phyloP scores from a whole-genome alignment of 2,113 vertebrate species.

The Stigmatopora argus region DNA sequence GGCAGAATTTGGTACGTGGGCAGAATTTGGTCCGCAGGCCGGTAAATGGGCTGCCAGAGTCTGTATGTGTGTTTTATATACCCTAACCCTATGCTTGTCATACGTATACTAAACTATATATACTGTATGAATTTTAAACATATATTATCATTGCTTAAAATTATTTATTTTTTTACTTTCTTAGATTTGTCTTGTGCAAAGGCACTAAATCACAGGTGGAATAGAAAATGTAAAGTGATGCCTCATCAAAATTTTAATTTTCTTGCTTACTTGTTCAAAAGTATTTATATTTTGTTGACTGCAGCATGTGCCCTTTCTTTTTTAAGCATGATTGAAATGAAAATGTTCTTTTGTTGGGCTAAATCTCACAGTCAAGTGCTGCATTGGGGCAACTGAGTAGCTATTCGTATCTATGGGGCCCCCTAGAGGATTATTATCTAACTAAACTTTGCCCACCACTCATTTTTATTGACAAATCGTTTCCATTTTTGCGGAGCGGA shows the following conservation, averaged over 20 bases:
- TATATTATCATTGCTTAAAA: not conserved
- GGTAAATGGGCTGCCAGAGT: too few relatives aligned
- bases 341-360: not conserved
- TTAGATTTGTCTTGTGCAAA: not conserved
- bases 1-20: too few relatives aligned
- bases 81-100: too few relatives aligned
- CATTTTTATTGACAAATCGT: constrained; percentile 32
- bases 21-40: too few relatives aligned
- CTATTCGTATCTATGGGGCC: constrained; percentile 43
- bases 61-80: too few relatives aligned
- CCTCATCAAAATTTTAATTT: not conserved
- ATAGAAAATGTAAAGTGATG: not conserved
- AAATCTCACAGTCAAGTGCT: not conserved
- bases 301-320: not conserved
- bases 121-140: not conserved
- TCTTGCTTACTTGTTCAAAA: not conserved
- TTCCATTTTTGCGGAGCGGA: constrained; percentile 29
- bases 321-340: not conserved
- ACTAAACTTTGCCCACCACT: constrained; percentile 39
- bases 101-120: too few relatives aligned
- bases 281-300: not conserved
- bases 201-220: not conserved
- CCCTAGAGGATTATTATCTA: constrained; percentile 40
- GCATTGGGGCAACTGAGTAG: constrained; percentile 2
- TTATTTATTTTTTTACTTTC: not conserved